Base-by-base conservation (phyloP, 2,888 invertebrate species). In the Drosophila flavopinicola region DNA sequence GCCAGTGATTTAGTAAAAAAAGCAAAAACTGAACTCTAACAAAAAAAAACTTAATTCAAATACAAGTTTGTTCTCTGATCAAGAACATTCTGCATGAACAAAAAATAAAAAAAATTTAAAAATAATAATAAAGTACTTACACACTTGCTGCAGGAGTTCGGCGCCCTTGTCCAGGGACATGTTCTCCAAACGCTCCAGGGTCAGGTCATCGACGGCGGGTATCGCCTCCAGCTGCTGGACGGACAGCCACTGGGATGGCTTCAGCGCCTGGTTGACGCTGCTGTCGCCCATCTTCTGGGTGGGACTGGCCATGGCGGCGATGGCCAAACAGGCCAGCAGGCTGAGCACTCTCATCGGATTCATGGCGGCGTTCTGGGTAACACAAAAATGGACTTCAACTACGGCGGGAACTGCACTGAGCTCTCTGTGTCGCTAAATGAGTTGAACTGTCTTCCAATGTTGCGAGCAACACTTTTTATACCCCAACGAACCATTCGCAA, bases 231-330 rank as follows among this genome's bases (percentile, higher is more conserved):
- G 56, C 29, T 87, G 66, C 30, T 78, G 64, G 0, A 57, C 15
- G 2, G 88, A 76, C n/a, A 88, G 54, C 89, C 89, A 89, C 35
- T 89, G 77, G 1, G 76, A 71, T 10, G 90, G 86, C 60, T 79
- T 88, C 59, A 88, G 39, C 23, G 66, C 49, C 47, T 75, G 74
- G 56, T 33, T 74, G 23, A 58, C 83, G 11, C 67, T 54, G 39
- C 33, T 79, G 72, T 58, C 72, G 29, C 11, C 9, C 49, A 20
- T 10, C 56, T 45, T 59, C 1, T 58, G 78, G 42, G 56, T 53
- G 32, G 64, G 82, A 35, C 37, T 44, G 32, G 76, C 88, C 65
- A 72, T 39, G n/a, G 63, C 87, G 20, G 77, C 72, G 2, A 78
- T 69, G 24, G 78, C 65, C 52, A 89, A 33, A 30, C 75, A 73